These are phyloP conservation scores for Paraescarpia echinospica DNA, from an alignment of 1,140 invertebrate species.

Conservation along the genomic window DNA sequence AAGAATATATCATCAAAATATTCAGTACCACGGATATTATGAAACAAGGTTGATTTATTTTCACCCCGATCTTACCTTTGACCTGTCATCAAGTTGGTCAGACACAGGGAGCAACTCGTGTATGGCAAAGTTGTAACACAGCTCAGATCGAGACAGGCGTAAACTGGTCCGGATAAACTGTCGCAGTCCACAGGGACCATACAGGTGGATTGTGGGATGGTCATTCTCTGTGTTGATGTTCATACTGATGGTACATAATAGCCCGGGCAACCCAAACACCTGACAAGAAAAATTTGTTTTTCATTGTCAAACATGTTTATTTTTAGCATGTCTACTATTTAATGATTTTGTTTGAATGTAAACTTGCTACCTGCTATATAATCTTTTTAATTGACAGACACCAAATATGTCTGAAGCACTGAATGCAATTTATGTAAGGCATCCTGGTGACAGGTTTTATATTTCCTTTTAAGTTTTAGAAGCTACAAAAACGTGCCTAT, in stretches of 20 bases:
- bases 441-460: no score
- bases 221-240: slow-evolving; percentile 37
- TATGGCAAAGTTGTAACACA: slow-evolving; percentile 54
- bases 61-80: slow-evolving; percentile 34
- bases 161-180: slow-evolving; percentile 51
- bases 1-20: not conserved
- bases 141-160: slow-evolving; percentile 48
- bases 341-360: no score
- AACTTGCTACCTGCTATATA: no score
- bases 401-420: no score
- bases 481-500: no score
- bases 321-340: not conserved
- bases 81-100: slow-evolving; percentile 49
- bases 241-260: slow-evolving; percentile 58
- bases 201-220: slow-evolving; percentile 50
- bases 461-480: no score
- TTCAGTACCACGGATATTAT: not conserved
- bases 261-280: slow-evolving; percentile 61
- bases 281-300: slow-evolving; percentile 34
- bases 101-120: slow-evolving; percentile 54
- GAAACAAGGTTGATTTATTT: not conserved
- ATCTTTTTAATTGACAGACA: no score
- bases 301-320: no score
- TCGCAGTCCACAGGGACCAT: slow-evolving; percentile 57
- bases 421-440: no score